A percentile compares a stretch with the other conserved stretches of the same genome.
Evolutionary conservation across 2,888 invertebrate genomes (phyloP).

Genomic region (Agrochola litura): DNA sequence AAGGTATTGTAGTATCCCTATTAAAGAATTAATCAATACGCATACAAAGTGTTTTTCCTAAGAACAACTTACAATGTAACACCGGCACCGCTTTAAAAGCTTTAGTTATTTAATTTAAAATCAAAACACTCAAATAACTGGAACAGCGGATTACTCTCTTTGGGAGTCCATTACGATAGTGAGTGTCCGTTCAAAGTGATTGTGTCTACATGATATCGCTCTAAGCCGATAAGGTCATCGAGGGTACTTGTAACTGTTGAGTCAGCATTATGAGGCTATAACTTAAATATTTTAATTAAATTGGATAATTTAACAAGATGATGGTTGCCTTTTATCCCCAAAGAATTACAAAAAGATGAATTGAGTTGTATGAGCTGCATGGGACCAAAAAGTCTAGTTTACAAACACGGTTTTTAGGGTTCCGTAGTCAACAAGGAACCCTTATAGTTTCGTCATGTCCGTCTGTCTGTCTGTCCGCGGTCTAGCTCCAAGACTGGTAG

Average conservation of each 20-base stretch:
- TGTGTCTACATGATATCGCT: slow-evolving; percentile 18
- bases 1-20: no score
- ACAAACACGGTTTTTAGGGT: neutral
- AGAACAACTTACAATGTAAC: neutral
- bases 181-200: slow-evolving; percentile 5
- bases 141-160: neutral
- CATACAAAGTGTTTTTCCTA: neutral
- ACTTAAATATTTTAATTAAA: slow-evolving; percentile 22
- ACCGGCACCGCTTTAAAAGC: neutral
- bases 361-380: neutral
- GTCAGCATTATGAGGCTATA: neutral
- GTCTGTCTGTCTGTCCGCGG: no score
- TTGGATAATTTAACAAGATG: slow-evolving; percentile 7
- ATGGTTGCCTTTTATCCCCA: neutral
- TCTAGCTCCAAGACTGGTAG: no score
- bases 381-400: neutral
- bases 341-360: neutral
- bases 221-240: neutral
- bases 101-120: slow-evolving; percentile 8
- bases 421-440: no score
- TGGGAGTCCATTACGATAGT: neutral
- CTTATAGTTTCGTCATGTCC: no score
- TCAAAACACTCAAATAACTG: neutral
- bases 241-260: neutral
- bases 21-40: neutral